Base-by-base conservation (phyloP, 2,113 vertebrate species). In the Rhinoderma darwinii region DNA sequence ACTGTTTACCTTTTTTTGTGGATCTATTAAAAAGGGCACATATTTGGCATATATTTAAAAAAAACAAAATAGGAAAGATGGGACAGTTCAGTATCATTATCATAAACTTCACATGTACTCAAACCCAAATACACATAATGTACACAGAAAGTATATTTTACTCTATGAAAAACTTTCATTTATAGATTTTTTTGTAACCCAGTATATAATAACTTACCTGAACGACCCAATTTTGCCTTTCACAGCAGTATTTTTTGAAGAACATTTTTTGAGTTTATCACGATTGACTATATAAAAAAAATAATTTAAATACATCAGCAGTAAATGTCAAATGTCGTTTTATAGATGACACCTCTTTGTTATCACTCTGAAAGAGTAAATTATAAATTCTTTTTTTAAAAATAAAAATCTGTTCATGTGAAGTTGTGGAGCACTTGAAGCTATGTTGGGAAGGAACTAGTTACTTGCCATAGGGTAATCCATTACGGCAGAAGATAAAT, bases 261-360 rank as follows among this genome's bases (percentile, higher is more conserved):
- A 56, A 0, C 7, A 32, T 78, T 35, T 77, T 27, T 77, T 77
- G 0, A 54, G 47, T 78, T 54, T 78, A 78, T 78, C 76, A 78
- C n/a, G 32, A 51, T 32, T 77, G 32, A 54, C 47, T 35, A 56
- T 78, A 78, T 32, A 15, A 78, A 78, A 77, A 68, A 75, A 56
- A 37, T 47, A 78, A 78, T 78, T 54, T 30, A 78, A 78, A 78
- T 37, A 78, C 50, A 78, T 78, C 76, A 78, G 50, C 50, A 37
- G 47, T 78, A 78, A 78, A 78, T 78, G 76, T 78, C 76, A 78
- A 54, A 78, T 54, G 76, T 72, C 68, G 7, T 72, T 72, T 72
- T 41, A 10, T 72, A 41, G 35, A 54, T 50, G 14, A 78, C 50
- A 78, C 76, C 32, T 35, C 76, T 76, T 30, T 78, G 76, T 78